Evolutionary conservation across 2,113 vertebrate species (phyloP).

Genomic region (Oriolus oriolus): DNA sequence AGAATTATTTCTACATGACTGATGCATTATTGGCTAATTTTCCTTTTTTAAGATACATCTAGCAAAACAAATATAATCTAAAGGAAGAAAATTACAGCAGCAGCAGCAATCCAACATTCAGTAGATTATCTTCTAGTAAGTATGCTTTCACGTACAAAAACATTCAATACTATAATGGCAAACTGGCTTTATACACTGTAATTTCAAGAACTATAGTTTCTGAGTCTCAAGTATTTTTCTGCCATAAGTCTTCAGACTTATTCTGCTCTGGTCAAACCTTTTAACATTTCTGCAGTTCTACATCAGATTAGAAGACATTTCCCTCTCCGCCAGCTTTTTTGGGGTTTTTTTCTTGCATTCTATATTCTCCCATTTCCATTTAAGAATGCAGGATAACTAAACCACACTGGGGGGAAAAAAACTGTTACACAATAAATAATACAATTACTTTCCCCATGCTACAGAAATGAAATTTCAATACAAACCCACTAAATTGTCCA

Average conservation of each 20-base stretch:
- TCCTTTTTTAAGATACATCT: neutral
- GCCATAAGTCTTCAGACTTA: conserved; percentile 7
- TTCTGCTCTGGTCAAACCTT: neutral
- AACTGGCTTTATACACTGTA: conserved; percentile 15
- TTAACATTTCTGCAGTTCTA: neutral
- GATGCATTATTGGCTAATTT: neutral
- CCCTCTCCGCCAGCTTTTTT: neutral
- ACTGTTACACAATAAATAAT: neutral
- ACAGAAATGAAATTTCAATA: neutral
- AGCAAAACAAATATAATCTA: neutral
- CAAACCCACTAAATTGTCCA: neutral
- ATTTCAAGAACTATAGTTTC: conserved; percentile 44
- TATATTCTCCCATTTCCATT: neutral
- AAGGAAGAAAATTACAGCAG: conserved; percentile 28
- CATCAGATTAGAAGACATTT: neutral
- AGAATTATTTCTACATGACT: neutral
- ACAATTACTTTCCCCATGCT: neutral
- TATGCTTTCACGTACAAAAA: neutral
- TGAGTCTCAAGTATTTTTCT: conserved; percentile 37
- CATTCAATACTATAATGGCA: neutral
- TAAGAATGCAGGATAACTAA: neutral
- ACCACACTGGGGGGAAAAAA: neutral
- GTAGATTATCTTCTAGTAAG: conserved; percentile 7
- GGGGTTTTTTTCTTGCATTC: neutral
- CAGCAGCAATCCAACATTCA: conserved; percentile 10